Base-by-base conservation (phyloP, 2,113 vertebrate genomes). In the Hipposideros armiger region DNA sequence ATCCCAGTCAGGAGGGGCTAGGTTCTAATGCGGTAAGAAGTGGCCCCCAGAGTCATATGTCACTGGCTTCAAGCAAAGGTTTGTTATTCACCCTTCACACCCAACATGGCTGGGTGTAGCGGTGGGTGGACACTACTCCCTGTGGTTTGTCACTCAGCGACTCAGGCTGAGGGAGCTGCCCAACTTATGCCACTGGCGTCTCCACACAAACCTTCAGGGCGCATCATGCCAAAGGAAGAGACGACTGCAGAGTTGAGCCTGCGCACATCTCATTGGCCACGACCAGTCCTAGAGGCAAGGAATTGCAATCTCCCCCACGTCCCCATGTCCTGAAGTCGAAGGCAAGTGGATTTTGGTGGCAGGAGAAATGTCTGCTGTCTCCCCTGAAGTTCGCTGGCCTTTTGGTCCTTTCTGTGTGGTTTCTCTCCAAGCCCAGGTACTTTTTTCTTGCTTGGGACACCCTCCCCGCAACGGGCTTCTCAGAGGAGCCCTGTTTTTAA, bases 41-140 rank as follows among this genome's bases (percentile, higher is more conserved):
- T 2, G 76, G 36, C 16, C 24, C 26, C 54, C 5, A 0, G 1
- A 14, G 19, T 66, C 81, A 0, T 19, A 32, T 2, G 22, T 20
- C 56, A 32, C 1, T n/a, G 62, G n/a, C 64, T 64, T 30, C 13
- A 6, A 22, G 47, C 32, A 45, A 5, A 28, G 69, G 47, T 16
- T 77, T 42, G 11, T 60, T 15, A 13, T 32, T 73, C 17, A 19
- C 30, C 1, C 16, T 54, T 76, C 11, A 17, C 0, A 3, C 7
- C 22, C 32, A 32, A 3, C 3, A 0, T 5, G 50, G 66, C 5
- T 17, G 8, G 52, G 15, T 14, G 13, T 14, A 11, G 36, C 81
- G n/a, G 11, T 15, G 20, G 3, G 10, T 7, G 32, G 32, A 1
- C 17, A 22, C 16, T 22, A 0, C 22, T 56, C 13, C 20, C 0